Evolutionary conservation across 2,888 invertebrate species (phyloP).

Genomic region (Dusona sp.): DNA sequence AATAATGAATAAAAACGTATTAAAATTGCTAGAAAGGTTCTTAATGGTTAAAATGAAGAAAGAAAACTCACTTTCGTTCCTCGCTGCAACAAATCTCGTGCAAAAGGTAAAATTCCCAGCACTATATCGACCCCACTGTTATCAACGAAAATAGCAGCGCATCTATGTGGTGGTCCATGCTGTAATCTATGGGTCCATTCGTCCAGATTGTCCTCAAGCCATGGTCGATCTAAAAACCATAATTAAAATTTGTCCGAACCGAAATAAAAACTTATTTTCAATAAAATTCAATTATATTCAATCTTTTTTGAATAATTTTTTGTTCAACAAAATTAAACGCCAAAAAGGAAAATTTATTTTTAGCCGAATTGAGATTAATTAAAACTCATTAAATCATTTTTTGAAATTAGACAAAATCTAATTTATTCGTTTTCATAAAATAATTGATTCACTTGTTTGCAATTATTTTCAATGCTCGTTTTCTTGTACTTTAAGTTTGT

Average conservation of each 20-base stretch:
- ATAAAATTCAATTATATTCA: neutral
- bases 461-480: neutral
- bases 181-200: conserved; percentile 91
- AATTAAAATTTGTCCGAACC: neutral
- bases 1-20: neutral
- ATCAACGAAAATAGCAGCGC: conserved; percentile 97
- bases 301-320: neutral
- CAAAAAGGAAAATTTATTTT: neutral
- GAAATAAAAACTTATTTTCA: neutral
- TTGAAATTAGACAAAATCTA: neutral
- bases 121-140: conserved; percentile 98
- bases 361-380: neutral
- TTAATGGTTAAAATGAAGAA: neutral
- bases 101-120: conserved; percentile 96
- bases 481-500: neutral
- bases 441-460: neutral
- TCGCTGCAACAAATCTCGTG: conserved; percentile 91
- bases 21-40: neutral
- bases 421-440: neutral
- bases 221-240: conserved; percentile 89
- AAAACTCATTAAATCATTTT: no score
- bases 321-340: no score
- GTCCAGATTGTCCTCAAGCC: conserved; percentile 96
- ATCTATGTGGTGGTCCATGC: conserved; percentile 90
- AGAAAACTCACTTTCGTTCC: conserved; percentile 90